A percentile compares a stretch with the other conserved stretches of the same genome.
These are phyloP conservation scores for Astyanax mexicanus DNA, from an alignment of 2,797 vertebrate genomes.

Conservation along the genomic window DNA sequence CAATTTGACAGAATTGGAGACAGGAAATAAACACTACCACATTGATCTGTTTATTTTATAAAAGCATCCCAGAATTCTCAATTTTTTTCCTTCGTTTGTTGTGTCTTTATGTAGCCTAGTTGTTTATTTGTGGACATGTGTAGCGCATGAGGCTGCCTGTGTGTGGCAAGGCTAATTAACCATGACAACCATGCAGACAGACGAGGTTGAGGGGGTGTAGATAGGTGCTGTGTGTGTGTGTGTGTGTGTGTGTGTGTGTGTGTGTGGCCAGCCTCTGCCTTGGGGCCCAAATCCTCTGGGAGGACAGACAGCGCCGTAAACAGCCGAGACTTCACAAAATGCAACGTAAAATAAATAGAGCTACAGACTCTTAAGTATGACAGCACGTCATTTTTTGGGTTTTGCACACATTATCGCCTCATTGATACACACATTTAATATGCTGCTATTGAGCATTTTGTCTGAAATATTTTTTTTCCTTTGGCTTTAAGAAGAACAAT, in stretches of 20 bases:
- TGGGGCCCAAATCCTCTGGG: slow-evolving; percentile 15
- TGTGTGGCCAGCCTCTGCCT: slow-evolving; percentile 6
- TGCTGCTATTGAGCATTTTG: too few relatives aligned
- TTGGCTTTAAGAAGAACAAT: too few relatives aligned
- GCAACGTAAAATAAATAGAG: slow-evolving; percentile 15
- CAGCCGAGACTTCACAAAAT: slow-evolving; percentile 12
- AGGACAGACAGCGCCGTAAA: slow-evolving; percentile 9
- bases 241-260: background rate
- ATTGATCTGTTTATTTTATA: too few relatives aligned
- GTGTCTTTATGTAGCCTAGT: background rate
- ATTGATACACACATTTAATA: too few relatives aligned
- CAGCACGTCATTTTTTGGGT: background rate
- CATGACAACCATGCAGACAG: slow-evolving; percentile 6
- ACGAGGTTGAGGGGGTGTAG: slow-evolving; percentile 6
- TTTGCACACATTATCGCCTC: background rate
- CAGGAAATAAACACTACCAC: too few relatives aligned
- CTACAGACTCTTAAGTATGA: slow-evolving; percentile 3
- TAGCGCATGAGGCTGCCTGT: background rate
- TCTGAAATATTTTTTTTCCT: too few relatives aligned
- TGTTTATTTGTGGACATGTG: slow-evolving; percentile 13
- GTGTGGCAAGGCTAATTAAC: slow-evolving; percentile 21
- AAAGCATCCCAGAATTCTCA: background rate
- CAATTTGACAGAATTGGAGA: background rate
- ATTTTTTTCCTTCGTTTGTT: background rate
- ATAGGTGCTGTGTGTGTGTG: background rate